Evolutionary conservation across 1,140 invertebrate genomes (phyloP), one percentile per base, ranked within the genome.

Genomic region (Brachionus rubens): DNA sequence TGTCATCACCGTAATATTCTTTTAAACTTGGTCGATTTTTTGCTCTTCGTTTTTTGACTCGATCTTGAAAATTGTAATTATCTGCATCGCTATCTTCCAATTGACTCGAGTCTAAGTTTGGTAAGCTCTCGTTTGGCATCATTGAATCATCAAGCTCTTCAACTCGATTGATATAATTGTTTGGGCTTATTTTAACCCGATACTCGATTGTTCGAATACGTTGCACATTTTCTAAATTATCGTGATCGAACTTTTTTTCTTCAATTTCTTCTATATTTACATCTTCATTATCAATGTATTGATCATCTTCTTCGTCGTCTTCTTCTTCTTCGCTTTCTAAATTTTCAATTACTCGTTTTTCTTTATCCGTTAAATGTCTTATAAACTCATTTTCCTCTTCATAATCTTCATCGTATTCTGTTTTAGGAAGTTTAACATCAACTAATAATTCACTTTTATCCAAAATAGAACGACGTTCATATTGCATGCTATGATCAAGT

Each of bases 401-500:
- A 48, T 50, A 54, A 4, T 72, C 46, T 0, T 72, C 68, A 3
- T 72, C 46, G 12, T 72, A 48, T 28, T 50, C 46, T 6, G n/a
- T 30, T 40, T 50, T 48, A 0, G 68, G 28, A n/a, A 72, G 28
- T 33, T 72, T 72, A n/a, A 72, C 68, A 21, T 72, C 48, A 1
- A 72, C 68, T 30, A 72, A 30, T 28, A 72, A 36, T 14, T 72
- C 46, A 19, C 36, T 72, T 4, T 54, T 72, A 26, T 54, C 48
- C 26, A 72, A 30, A n/a, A 72, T 47, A 33, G 68, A 72, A 7
- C 68, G 12, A 16, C 68, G 68, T 40, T 72, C 24, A 54, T 72
- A 72, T 19, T 72, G 28, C 68, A 72, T 72, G 12, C 68, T 72
- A 21, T 72, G 68, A 26, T 72, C 68, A 2, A 72, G 26, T 21